Conservation (phyloP, 2,888 invertebrate species). For the Heteromurus nitidus region DNA sequence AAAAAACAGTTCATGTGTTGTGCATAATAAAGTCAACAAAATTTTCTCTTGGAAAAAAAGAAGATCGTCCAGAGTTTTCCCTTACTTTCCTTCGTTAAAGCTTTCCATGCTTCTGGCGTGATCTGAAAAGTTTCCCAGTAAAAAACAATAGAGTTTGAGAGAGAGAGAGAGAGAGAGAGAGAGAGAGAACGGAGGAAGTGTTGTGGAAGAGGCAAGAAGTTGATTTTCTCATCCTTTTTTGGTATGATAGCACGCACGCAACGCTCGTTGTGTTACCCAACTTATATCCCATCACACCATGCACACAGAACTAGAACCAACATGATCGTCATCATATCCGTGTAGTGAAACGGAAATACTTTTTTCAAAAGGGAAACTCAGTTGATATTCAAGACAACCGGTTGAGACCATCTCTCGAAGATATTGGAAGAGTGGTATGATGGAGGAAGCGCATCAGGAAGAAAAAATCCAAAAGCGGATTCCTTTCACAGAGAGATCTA, state of each 20-base stretch:
- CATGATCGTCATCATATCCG: slow-evolving; percentile 21
- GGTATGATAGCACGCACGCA: slow-evolving; percentile 1
- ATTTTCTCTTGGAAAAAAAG: background rate
- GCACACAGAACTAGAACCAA: background rate
- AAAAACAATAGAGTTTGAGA: slow-evolving; percentile 7
- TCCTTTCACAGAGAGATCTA: background rate
- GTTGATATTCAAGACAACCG: slow-evolving; percentile 42
- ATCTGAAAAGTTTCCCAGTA: slow-evolving; percentile 42
- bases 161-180: background rate
- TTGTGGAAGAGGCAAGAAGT: too few relatives aligned
- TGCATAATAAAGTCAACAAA: slow-evolving; percentile 46
- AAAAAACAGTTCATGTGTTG: too few relatives aligned
- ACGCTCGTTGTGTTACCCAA: too few relatives aligned
- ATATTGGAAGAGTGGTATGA: too few relatives aligned
- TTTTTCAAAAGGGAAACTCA: slow-evolving; percentile 15
- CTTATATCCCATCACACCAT: slow-evolving; percentile 1
- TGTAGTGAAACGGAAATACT: slow-evolving; percentile 38
- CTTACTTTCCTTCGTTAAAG: slow-evolving; percentile 8
- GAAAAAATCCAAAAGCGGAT: background rate
- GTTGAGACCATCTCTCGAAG: slow-evolving; percentile 18
- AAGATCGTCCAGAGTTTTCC: slow-evolving; percentile 3
- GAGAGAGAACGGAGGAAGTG: too few relatives aligned
- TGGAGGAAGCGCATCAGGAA: background rate
- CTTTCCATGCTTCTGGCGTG: slow-evolving; percentile 16
- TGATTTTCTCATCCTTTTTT: too few relatives aligned